Evolutionary conservation across 2,888 invertebrate species (phyloP).

Genomic region (Ochropleura plecta): DNA sequence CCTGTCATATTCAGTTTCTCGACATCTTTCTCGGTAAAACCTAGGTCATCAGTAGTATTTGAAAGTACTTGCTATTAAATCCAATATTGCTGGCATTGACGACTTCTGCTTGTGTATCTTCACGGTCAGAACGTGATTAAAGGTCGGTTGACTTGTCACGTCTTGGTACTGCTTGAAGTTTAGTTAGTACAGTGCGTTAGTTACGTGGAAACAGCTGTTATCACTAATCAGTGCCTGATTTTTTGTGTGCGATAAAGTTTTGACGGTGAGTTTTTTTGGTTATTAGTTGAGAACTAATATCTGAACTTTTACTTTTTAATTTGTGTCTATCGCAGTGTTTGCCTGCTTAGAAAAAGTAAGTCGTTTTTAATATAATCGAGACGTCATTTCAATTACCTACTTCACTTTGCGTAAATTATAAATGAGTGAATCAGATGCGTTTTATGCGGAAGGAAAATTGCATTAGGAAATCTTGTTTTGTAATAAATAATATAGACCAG

Average conservation of each 20-base stretch:
- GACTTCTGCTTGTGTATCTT: constrained; percentile 38
- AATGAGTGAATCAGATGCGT: background rate
- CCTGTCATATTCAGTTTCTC: background rate
- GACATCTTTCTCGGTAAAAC: constrained; percentile 4
- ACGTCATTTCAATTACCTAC: background rate
- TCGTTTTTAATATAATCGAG: background rate
- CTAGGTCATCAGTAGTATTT: constrained; percentile 33
- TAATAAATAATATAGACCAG: background rate
- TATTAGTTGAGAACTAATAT: background rate
- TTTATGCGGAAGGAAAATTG: constrained; percentile 28
- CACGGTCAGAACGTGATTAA: constrained; percentile 51
- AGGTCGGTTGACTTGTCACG: constrained; percentile 31
- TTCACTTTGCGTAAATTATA: background rate
- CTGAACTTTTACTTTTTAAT: background rate
- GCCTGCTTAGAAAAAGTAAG: constrained; percentile 16
- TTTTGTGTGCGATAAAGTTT: constrained; percentile 5
- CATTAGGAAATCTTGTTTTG: constrained; percentile 12
- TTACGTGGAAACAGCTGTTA: constrained; percentile 27
- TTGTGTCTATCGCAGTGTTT: background rate
- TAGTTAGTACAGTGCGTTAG: constrained; percentile 34
- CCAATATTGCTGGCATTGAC: constrained; percentile 53
- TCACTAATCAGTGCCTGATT: constrained; percentile 33
- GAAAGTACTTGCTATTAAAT: constrained; percentile 43
- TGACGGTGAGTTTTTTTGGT: background rate
- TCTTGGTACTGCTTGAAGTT: background rate